phyloP scores from a whole-genome alignment of 2,888 invertebrate species.

The Oeneis ivallda region DNA sequence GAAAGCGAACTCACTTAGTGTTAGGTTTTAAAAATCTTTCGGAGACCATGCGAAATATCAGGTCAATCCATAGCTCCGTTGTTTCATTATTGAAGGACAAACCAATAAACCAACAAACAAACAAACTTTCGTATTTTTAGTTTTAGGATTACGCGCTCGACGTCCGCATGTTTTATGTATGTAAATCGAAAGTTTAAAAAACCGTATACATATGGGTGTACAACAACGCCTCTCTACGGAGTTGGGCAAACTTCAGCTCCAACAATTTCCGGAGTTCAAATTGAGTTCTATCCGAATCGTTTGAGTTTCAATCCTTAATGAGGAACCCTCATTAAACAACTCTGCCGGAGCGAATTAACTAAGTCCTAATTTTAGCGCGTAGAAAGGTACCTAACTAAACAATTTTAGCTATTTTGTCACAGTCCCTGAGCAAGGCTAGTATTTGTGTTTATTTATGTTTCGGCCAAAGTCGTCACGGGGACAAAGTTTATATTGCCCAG shows the following conservation, averaged over 20 bases:
- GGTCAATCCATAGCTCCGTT: too few relatives aligned
- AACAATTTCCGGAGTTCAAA: conserved; percentile 48
- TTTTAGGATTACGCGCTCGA: too few relatives aligned
- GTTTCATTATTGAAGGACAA: too few relatives aligned
- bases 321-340: conserved; percentile 53
- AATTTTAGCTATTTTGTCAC: not conserved
- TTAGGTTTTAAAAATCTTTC: too few relatives aligned
- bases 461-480: too few relatives aligned
- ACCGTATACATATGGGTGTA: conserved; percentile 18
- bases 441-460: not conserved
- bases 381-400: conserved; percentile 3
- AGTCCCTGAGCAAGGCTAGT: not conserved
- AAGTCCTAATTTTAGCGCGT: conserved; percentile 45
- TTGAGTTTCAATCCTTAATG: conserved; percentile 55
- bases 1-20: too few relatives aligned
- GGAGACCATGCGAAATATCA: too few relatives aligned
- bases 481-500: too few relatives aligned
- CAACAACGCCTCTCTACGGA: conserved; percentile 29
- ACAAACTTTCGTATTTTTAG: too few relatives aligned
- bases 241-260: conserved; percentile 38
- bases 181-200: too few relatives aligned
- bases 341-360: conserved; percentile 45
- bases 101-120: too few relatives aligned
- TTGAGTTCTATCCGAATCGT: conserved; percentile 48
- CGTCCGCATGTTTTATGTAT: too few relatives aligned